Conservation (phyloP, 2,888 invertebrate species). For the Drosophila birchii region DNA sequence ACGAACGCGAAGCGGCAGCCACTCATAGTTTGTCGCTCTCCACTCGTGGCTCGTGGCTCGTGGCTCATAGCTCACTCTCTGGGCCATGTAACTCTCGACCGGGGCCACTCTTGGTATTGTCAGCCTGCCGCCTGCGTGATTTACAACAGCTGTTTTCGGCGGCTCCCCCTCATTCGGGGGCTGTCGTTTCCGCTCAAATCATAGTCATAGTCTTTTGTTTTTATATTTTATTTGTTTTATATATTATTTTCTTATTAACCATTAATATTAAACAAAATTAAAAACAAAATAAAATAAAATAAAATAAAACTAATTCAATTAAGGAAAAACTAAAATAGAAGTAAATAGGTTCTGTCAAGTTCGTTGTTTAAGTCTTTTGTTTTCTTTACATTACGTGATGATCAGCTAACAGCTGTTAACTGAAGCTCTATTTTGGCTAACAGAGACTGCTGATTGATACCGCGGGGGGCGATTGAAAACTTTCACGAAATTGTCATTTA, state of each 20-base stretch:
- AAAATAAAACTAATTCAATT: too few species aligned
- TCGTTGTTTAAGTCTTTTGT: too few species aligned
- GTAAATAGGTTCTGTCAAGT: too few species aligned
- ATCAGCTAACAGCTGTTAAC: conserved; percentile 11
- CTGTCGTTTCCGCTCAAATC: conserved; percentile 68
- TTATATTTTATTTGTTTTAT: too few species aligned
- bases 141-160: conserved; percentile 66
- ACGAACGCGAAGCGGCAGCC: conserved; percentile 36
- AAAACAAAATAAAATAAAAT: too few species aligned
- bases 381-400: conserved; percentile 27
- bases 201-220: conserved; percentile 1
- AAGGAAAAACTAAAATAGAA: too few species aligned
- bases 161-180: conserved; percentile 37
- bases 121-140: conserved; percentile 57
- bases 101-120: conserved; percentile 10
- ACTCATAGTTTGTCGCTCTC: conserved; percentile 39
- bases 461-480: conserved; percentile 45
- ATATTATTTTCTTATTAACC: too few species aligned
- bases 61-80: conserved; percentile 14
- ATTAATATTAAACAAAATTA: too few species aligned
- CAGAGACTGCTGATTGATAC: conserved; percentile 33
- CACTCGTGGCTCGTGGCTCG: conserved; percentile 15
- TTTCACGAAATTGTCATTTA: conserved; percentile 54
- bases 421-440: conserved; percentile 8
- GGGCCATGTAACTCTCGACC: conserved; percentile 12